Evolutionary conservation across 2,797 vertebrate species (phyloP), one percentile per base, ranked within the genome.

Genomic region (Amniataba percoides): DNA sequence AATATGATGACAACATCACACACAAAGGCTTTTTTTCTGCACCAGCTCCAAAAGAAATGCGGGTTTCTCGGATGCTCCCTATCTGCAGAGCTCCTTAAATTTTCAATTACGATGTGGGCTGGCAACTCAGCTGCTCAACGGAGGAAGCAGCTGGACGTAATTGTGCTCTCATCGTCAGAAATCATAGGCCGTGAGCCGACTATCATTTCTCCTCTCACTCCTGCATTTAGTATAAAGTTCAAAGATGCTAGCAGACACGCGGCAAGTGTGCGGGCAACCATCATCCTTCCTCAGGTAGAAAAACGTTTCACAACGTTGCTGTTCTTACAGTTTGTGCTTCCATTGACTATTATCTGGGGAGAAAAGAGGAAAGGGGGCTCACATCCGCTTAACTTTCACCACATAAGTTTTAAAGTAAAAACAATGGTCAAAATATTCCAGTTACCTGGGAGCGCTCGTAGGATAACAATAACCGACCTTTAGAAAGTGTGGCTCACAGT

Each of bases 101-200:
- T 78, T 85, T 80, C 69, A 62, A 63, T 74, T 74, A 53, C 12
- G 0, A 3, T 66, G 39, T 45, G 52, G 36, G 72, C 71, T 77
- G 55, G 62, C 46, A 81, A 60, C 46, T 53, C 21, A 46, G 25
- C 23, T 58, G 62, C 60, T 74, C 75, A 55, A 56, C 31, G 71
- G 46, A 77, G 56, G 27, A 79, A 58, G n/a, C 72, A 58, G 59
- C 61, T 66, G 64, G 65, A 45, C 56, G 58, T 18, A 78, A 71
- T 46, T 64, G 63, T 68, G 67, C 69, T 56, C 60, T 81, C 49
- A 56, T 53, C 63, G 56, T 80, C 39, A 61, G 52, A 77, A 83
- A 55, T 76, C 66, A 77, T 42, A 21, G 56, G 51, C 43, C 82
- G 65, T 69, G 59, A 87, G 59, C 67, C 64, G 67, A 62, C 49